A percentile compares a stretch with the other conserved stretches of the same genome.
Conservation (phyloP, 2,888 invertebrate species). For the Latrodectus hesperus region DNA sequence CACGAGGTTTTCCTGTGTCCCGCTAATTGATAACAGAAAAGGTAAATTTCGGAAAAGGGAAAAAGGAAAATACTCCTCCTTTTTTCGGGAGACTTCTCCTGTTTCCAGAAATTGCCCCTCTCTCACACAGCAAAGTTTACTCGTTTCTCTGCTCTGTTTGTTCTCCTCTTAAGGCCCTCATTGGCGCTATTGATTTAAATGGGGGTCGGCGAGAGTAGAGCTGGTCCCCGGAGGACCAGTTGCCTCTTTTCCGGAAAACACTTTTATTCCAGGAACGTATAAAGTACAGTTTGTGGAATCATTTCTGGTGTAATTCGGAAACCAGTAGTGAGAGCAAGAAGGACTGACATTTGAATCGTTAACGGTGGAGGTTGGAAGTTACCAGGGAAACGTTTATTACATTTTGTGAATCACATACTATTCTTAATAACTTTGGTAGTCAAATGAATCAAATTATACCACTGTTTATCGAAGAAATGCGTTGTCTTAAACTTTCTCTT, state of each 20-base stretch:
- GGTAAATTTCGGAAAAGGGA: constrained; percentile 54
- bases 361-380: no score
- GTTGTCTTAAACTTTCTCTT: no score
- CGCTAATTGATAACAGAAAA: constrained; percentile 67
- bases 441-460: no score
- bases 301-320: no score
- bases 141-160: constrained; percentile 23
- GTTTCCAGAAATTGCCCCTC: constrained; percentile 29
- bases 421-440: no score
- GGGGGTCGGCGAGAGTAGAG: background rate
- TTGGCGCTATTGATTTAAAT: constrained; percentile 62
- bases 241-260: constrained; percentile 23
- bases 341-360: no score
- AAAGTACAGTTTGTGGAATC: background rate
- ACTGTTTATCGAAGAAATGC: no score
- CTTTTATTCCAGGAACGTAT: constrained; percentile 45
- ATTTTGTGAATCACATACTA: no score
- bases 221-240: constrained; percentile 39
- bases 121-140: constrained; percentile 7
- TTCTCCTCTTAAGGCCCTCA: constrained; percentile 51
- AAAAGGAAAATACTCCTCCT: background rate
- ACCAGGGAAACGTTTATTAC: no score
- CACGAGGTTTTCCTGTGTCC: constrained; percentile 26
- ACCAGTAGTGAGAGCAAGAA: no score
- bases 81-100: constrained; percentile 45